A percentile compares a stretch with the other conserved stretches of the same genome.
phyloP scores from a whole-genome alignment of 2,113 vertebrate species.

The Macheiramphus alcinus region DNA sequence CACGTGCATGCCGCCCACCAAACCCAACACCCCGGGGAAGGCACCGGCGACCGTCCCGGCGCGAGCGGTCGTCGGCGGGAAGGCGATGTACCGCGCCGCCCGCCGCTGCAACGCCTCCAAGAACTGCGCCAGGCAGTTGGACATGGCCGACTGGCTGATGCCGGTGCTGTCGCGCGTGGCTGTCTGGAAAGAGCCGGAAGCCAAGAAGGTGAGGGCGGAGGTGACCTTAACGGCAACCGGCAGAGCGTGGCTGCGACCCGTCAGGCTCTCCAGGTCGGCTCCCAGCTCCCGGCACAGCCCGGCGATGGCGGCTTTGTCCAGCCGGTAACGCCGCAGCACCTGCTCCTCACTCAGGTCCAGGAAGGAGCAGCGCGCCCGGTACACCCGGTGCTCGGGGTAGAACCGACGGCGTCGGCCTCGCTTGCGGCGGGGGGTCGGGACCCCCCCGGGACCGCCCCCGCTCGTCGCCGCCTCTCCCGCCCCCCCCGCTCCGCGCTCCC shows the following conservation, averaged over 20 bases:
- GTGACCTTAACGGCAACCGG: not conserved
- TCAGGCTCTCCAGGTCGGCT: not conserved
- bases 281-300: not conserved
- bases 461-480: too few relatives aligned
- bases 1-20: not conserved
- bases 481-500: too few relatives aligned
- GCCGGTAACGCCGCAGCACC: not conserved
- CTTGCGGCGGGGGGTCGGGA: not conserved
- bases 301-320: not conserved
- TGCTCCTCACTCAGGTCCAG: not conserved
- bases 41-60: not conserved
- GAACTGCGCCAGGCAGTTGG: not conserved
- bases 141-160: conserved; percentile 3
- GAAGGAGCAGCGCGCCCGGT: not conserved
- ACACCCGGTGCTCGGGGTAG: not conserved
- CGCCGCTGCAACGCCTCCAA: not conserved
- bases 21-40: not conserved
- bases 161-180: not conserved
- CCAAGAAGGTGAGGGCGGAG: not conserved
- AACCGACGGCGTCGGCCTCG: not conserved
- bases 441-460: not conserved
- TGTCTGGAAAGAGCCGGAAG: not conserved
- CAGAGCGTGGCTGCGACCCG: not conserved
- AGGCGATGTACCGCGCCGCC: not conserved
- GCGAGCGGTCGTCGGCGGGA: not conserved